These are phyloP conservation scores for Caenorhabditis sinica DNA, from an alignment of 2,888 invertebrate genomes.

Conservation along the genomic window DNA sequence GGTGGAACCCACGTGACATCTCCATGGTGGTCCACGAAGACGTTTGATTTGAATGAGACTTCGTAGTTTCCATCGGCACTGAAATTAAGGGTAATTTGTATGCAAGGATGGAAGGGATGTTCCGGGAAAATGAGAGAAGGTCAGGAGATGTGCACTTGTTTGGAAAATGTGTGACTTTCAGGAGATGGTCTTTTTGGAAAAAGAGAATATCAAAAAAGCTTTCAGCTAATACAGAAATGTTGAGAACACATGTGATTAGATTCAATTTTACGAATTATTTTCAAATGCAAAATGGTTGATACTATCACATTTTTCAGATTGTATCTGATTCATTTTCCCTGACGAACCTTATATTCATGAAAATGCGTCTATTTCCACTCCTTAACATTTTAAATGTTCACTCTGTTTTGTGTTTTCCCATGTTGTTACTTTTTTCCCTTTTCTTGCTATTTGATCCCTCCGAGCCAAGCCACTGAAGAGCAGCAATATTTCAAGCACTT, in stretches of 20 bases:
- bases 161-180: no score
- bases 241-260: no score
- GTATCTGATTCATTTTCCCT: no score
- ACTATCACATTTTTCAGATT: no score
- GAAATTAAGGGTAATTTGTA: slow-evolving; percentile 69
- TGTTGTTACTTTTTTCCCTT: not conserved
- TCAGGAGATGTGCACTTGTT: not conserved
- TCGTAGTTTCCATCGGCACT: slow-evolving; percentile 99
- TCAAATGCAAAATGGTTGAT: no score
- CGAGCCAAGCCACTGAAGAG: slow-evolving; percentile 9
- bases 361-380: no score
- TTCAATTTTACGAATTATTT: no score
- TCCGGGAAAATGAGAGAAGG: slow-evolving; percentile 5
- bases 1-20: slow-evolving; percentile 97
- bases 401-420: not conserved
- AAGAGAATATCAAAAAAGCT: no score
- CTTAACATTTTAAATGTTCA: not conserved
- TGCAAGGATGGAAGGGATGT: not conserved
- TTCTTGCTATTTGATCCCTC: not conserved
- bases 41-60: slow-evolving; percentile 88
- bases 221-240: no score
- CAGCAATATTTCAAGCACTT: slow-evolving; percentile 56
- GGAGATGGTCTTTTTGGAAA: not conserved
- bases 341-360: no score
- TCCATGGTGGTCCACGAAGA: slow-evolving; percentile 71